Percentiles rank a stretch among this genome's conserved stretches.
Conservation (phyloP, 37 sponge, comb jelly and placozoan species). For the Mnemiopsis leidyi region DNA sequence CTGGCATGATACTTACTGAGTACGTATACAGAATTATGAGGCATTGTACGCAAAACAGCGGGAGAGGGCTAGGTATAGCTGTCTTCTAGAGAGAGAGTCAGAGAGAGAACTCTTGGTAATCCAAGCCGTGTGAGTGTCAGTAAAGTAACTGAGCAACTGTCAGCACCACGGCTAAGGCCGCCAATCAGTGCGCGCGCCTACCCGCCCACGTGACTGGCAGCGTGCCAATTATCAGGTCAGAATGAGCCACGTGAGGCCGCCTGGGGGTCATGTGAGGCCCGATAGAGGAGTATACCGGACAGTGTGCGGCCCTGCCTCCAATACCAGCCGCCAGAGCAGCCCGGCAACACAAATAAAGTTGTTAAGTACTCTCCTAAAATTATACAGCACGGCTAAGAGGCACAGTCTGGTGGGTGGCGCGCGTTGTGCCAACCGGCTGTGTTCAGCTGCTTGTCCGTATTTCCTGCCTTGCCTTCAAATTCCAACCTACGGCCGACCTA, state of each 20-base stretch:
- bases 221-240: slow-evolving; percentile 37
- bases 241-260: neutral
- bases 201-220: slow-evolving; percentile 31
- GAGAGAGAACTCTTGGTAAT: slow-evolving; percentile 61
- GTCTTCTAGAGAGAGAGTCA: slow-evolving; percentile 63
- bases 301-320: slow-evolving; percentile 39
- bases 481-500: no score
- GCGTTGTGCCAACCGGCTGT: neutral
- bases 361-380: slow-evolving; percentile 56
- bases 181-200: slow-evolving; percentile 50
- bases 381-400: neutral
- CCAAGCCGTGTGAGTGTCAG: slow-evolving; percentile 56
- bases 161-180: neutral
- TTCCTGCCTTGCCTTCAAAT: neutral
- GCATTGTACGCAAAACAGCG: slow-evolving; percentile 24
- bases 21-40: slow-evolving; percentile 64
- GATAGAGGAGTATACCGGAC: slow-evolving; percentile 2
- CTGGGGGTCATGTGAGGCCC: neutral
- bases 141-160: slow-evolving; percentile 63
- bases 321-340: slow-evolving; percentile 7
- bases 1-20: slow-evolving; percentile 44
- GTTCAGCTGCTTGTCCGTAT: neutral
- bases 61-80: neutral
- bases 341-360: slow-evolving; percentile 51
- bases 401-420: neutral